A percentile compares a stretch with the other conserved stretches of the same genome.
Conservation (phyloP, 2,888 invertebrate genomes). For the Spodoptera exigua region DNA sequence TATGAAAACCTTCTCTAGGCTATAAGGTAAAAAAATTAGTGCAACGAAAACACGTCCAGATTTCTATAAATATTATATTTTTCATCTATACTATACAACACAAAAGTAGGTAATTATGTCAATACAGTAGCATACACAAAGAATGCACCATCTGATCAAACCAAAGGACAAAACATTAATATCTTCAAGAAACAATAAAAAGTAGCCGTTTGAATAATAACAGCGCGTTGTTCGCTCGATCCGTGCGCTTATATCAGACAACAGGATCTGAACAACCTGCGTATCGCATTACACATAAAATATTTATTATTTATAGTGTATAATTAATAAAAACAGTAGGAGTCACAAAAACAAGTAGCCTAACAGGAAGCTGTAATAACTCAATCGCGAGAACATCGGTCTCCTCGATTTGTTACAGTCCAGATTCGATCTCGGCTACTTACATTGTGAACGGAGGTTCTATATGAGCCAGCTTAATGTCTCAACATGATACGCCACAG, state of each 20-base stretch:
- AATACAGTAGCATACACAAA: slow-evolving; percentile 69
- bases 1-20: too few species aligned
- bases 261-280: slow-evolving; percentile 79
- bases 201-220: slow-evolving; percentile 81
- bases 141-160: slow-evolving; percentile 65
- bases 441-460: slow-evolving; percentile 75
- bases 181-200: slow-evolving; percentile 82
- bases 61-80: slow-evolving; percentile 7
- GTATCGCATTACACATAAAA: slow-evolving; percentile 88
- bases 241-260: slow-evolving; percentile 76
- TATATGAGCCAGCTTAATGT: slow-evolving; percentile 77
- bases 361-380: slow-evolving; percentile 89
- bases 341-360: slow-evolving; percentile 88
- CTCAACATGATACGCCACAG: slow-evolving; percentile 80
- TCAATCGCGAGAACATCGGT: slow-evolving; percentile 85
- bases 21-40: too few species aligned
- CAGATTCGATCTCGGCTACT: slow-evolving; percentile 83
- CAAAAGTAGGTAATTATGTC: slow-evolving; percentile 66
- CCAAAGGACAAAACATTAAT: slow-evolving; percentile 73
- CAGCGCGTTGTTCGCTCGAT: slow-evolving; percentile 68
- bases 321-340: slow-evolving; percentile 89
- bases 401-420: slow-evolving; percentile 87
- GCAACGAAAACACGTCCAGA: background rate
- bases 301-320: slow-evolving; percentile 87
- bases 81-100: slow-evolving; percentile 17